Evolutionary conservation across 2,113 vertebrate genomes (phyloP).

Genomic region (Chamaetylas fuelleborni): DNA sequence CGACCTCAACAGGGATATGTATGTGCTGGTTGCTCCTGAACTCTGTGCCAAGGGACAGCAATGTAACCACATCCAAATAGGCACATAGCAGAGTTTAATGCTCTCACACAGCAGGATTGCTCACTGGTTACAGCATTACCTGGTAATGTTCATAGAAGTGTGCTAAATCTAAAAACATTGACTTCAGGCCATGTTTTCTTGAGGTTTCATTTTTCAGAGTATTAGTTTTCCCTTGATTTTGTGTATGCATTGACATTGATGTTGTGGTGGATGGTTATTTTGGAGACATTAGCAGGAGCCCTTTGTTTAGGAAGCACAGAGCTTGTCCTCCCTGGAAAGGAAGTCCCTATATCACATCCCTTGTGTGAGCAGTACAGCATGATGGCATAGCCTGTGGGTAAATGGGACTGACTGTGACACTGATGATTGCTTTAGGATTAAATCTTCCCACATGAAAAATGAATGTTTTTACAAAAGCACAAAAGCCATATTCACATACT

Average conservation of each 20-base stretch:
- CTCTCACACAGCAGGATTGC: neutral
- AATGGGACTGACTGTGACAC: neutral
- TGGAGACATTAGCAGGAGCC: neutral
- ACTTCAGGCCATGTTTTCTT: neutral
- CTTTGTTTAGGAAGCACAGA: neutral
- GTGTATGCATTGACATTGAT: neutral
- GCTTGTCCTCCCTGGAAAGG: neutral
- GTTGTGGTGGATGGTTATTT: neutral
- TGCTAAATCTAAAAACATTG: neutral
- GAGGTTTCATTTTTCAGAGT: neutral
- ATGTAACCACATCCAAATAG: neutral
- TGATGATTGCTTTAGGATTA: neutral
- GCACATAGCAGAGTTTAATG: neutral
- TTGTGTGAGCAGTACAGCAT: accelerated
- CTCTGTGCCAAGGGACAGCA: slow-evolving; percentile 72
- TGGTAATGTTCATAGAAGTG: neutral
- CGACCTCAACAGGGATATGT: slow-evolving; percentile 72
- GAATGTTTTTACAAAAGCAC: neutral
- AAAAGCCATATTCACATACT: neutral
- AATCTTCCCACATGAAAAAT: neutral
- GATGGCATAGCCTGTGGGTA: neutral
- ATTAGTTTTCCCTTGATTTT: neutral
- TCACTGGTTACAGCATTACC: neutral
- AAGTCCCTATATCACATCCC: neutral
- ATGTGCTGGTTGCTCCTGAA: slow-evolving; percentile 75